Evolutionary conservation across 2,888 invertebrate genomes (phyloP), one percentile per base, ranked within the genome.

Genomic region (Idaea dimidiata): DNA sequence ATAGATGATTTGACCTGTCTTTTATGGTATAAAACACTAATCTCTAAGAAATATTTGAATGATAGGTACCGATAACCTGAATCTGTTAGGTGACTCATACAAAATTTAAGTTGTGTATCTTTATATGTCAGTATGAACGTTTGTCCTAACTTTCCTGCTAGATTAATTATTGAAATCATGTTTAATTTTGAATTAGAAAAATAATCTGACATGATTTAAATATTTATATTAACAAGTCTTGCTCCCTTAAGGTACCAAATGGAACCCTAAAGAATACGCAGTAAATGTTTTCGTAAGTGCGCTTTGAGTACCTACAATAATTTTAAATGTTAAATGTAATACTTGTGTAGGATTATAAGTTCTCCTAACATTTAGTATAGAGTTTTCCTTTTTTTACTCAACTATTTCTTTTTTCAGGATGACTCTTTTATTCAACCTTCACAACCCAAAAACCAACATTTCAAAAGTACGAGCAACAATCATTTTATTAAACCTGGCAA

Each of bases 351-450:
- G 43, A 43, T 43, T 43, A 10, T 43, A 43, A 43, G 10, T 43
- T 43, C 8, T 43, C 6, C 14, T 8, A 24, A 24, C 1, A 24
- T 1, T 24, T 5, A 24, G 24, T 1, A 24, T 24, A 24, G 24
- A 24, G 5, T 3, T n/a, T 3, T 5, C 24, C 24, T 24, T 1
- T 24, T 24, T 24, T 24, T 24, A 24, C 24, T 24, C 8, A 32
- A 17, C 5, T 33, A 53, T 54, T 57, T 6, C 59, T 54, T 54
- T 65, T 89, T 86, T 24, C 83, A 91, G 91, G 91, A 92, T 61
- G 90, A 90, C 59, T 91, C 91, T 0, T 86, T 88, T 66, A 74
- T 87, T 62, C 77, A 76, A 57, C 77, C 83, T 61, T 84, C 88
- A 65, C 88, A 88, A 70, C 74, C 79, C 14, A 83, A 80, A 70